Conservation (phyloP, 2,113 vertebrate species). For the Phainopepla nitens region DNA sequence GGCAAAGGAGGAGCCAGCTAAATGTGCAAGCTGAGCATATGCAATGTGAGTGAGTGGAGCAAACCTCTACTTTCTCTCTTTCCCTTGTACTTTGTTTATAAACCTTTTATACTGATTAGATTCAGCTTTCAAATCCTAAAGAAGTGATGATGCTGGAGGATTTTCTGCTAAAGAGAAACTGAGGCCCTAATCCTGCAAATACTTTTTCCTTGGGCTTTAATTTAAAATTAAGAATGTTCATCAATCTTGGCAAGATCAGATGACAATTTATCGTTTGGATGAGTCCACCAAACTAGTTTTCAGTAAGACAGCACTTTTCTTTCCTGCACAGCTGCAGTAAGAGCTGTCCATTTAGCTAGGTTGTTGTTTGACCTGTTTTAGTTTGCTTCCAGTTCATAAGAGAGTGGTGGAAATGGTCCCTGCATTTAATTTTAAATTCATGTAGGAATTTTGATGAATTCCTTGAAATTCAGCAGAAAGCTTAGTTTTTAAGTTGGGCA, state of each 20-base stretch:
- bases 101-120: background rate
- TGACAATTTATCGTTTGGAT: background rate
- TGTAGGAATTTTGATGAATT: slow-evolving; percentile 41
- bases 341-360: background rate
- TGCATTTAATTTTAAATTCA: slow-evolving; percentile 6
- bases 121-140: background rate
- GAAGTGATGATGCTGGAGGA: background rate
- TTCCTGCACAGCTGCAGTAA: background rate
- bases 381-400: background rate
- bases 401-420: background rate
- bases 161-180: background rate
- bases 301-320: background rate
- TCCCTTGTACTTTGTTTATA: background rate
- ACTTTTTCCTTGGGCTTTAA: background rate
- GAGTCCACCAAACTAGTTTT: background rate
- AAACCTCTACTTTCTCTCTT: background rate
- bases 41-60: background rate
- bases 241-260: background rate
- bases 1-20: background rate
- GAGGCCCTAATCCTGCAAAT: background rate
- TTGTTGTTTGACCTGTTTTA: background rate
- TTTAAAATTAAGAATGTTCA: background rate
- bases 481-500: slow-evolving; percentile 72
- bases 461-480: slow-evolving; percentile 65
- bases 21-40: background rate